A percentile compares a stretch with the other conserved stretches of the same genome.
phyloP scores from a whole-genome alignment of 2,888 invertebrate species.

The Drosophila nigritarsus region DNA sequence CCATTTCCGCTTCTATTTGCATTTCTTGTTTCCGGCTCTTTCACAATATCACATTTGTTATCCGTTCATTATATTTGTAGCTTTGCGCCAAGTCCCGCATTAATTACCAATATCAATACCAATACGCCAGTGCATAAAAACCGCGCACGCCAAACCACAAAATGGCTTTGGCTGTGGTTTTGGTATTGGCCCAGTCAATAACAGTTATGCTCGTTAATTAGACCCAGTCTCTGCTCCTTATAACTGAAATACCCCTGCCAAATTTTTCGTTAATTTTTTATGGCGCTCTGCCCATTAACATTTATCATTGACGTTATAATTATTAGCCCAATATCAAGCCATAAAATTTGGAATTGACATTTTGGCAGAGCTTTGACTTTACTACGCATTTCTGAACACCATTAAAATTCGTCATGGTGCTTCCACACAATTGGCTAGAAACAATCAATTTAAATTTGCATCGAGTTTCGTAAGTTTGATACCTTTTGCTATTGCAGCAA shows the following conservation, averaged over 20 bases:
- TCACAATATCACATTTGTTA: conserved; percentile 2
- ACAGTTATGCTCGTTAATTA: conserved; percentile 33
- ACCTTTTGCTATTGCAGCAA: not conserved
- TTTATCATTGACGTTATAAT: conserved; percentile 63
- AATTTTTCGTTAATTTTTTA: conserved; percentile 47
- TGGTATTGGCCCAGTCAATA: conserved; percentile 21
- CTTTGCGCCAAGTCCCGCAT: conserved; percentile 42
- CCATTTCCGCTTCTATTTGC: conserved; percentile 21
- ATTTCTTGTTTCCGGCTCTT: not conserved
- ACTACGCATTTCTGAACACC: conserved; percentile 22
- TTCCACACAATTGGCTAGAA: conserved; percentile 6
- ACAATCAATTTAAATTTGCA: conserved; percentile 25
- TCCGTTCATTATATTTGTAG: conserved; percentile 27
- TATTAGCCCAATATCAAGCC: conserved; percentile 56
- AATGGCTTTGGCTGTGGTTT: conserved; percentile 52
- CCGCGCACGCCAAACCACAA: conserved; percentile 51
- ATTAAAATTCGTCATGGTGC: conserved; percentile 32
- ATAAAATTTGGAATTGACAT: conserved; percentile 64
- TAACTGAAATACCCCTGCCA: conserved; percentile 33
- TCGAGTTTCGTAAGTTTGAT: not conserved
- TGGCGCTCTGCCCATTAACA: conserved; percentile 52
- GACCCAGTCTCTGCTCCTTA: conserved; percentile 29
- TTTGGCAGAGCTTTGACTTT: conserved; percentile 13
- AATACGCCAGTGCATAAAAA: conserved; percentile 60
- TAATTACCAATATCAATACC: conserved; percentile 67